Conservation (phyloP, 2,113 vertebrate genomes). For the Uria aalge region DNA sequence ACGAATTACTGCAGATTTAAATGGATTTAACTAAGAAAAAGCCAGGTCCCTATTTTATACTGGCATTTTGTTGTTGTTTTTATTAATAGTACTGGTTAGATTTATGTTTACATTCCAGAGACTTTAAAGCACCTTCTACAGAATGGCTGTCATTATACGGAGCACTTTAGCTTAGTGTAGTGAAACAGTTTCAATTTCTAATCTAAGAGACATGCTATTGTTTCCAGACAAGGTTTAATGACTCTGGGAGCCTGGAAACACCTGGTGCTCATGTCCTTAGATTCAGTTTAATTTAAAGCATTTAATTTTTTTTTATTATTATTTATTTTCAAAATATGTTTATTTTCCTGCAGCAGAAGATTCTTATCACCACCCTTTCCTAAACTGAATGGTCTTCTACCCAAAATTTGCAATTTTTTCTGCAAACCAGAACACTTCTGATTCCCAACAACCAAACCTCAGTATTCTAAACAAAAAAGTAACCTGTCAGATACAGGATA, state of each 20-base stretch:
- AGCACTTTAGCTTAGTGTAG: background rate
- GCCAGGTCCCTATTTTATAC: background rate
- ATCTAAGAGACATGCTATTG: background rate
- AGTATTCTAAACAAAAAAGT: background rate
- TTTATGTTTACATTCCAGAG: background rate
- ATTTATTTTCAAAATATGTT: background rate
- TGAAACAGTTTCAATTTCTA: background rate
- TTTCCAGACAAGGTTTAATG: background rate
- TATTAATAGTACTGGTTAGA: background rate
- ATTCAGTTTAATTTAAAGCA: background rate
- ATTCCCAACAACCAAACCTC: background rate
- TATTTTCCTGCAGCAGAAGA: background rate
- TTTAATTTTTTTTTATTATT: background rate
- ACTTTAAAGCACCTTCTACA: background rate
- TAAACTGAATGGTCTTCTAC: background rate
- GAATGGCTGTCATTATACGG: background rate
- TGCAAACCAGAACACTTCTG: background rate
- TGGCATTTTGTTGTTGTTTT: background rate
- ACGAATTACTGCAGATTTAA: background rate
- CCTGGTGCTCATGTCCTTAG: background rate
- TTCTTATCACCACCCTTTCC: background rate
- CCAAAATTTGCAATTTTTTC: background rate
- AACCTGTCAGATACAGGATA: background rate
- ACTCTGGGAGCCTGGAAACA: background rate
- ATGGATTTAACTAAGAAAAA: background rate